Base-by-base conservation (phyloP, 2,797 vertebrate species). In the Propithecus deckenii region DNA sequence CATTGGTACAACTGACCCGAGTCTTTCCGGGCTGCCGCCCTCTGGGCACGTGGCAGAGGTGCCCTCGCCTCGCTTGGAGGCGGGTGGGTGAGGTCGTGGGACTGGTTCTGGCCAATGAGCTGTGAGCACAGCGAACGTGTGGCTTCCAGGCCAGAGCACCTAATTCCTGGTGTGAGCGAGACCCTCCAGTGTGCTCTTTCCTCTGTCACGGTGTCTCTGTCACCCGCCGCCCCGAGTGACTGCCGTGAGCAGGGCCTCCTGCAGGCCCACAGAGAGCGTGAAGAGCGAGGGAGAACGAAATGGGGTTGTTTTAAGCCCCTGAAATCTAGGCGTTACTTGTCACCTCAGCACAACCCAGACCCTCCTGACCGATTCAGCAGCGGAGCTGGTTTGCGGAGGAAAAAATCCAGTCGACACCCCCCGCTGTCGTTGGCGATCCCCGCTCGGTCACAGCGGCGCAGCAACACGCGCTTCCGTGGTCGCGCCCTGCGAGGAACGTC, bases 201-300 rank as follows among this genome's bases (percentile, higher is more conserved):
- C 41, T 12, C 20, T n/a, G n/a, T 50, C 11, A 3, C 0, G 2
- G 43, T 13, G 15, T 25, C 48, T 57, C 78, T 72, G 38, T 69
- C 63, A 76, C 57, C 61, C 1, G 0, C 30, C 3, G n/a, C 28
- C 43, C 69, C 0, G 0, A 17, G 10, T 18, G 35, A 46, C 41
- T 13, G 0, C 0, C 2, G 23, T 4, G 14, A 71, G 50, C 38
- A 46, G 50, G n/a, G 22, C 35, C 8, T 46, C 63, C 76, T 48
- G 18, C n/a, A 3, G 41, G 46, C 46, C 14, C n/a, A 28, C 1
- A 0, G 32, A 0, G 35, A 67, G 38, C 7, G 0, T 1, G 22
- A 61, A 55, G 61, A 69, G 7, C 0, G 5, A 94, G 43, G 50
- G 9, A 52, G 57, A 95, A 74, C 50, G 30, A 43, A 50, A 18